These are phyloP conservation scores for Anarrhichthys ocellatus DNA, from an alignment of 2,113 vertebrate species.

Conservation along the genomic window DNA sequence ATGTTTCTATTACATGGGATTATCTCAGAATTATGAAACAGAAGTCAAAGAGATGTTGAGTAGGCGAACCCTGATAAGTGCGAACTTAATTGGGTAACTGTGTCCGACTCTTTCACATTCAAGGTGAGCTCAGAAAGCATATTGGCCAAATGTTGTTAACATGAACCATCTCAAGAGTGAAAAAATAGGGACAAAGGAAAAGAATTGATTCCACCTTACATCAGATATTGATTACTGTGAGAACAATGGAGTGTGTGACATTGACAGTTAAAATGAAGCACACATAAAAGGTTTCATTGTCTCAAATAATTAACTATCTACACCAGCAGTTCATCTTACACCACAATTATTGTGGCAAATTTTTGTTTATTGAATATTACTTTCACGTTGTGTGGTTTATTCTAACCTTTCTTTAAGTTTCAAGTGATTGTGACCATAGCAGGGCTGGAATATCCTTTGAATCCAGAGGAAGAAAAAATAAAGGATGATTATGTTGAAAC, in stretches of 20 bases:
- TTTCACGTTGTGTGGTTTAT: conserved; percentile 2
- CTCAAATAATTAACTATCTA: conserved; percentile 31
- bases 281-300: conserved; percentile 25
- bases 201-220: conserved; percentile 6
- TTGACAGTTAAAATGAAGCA: conserved; percentile 32
- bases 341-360: background rate
- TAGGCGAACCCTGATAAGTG: background rate
- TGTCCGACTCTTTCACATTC: background rate
- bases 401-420: background rate
- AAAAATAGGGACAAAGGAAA: background rate
- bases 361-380: background rate
- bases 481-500: background rate
- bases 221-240: conserved; percentile 37
- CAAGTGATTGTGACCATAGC: background rate
- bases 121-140: background rate
- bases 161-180: background rate
- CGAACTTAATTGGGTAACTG: background rate
- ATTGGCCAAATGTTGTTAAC: background rate
- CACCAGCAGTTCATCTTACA: background rate
- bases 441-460: background rate
- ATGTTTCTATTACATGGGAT: no score
- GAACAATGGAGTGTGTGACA: conserved; percentile 32
- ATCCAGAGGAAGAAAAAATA: background rate
- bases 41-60: background rate
- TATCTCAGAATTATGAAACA: background rate